phyloP scores from a whole-genome alignment of 2,113 vertebrate species.

The Muntiacus muntjak region DNA sequence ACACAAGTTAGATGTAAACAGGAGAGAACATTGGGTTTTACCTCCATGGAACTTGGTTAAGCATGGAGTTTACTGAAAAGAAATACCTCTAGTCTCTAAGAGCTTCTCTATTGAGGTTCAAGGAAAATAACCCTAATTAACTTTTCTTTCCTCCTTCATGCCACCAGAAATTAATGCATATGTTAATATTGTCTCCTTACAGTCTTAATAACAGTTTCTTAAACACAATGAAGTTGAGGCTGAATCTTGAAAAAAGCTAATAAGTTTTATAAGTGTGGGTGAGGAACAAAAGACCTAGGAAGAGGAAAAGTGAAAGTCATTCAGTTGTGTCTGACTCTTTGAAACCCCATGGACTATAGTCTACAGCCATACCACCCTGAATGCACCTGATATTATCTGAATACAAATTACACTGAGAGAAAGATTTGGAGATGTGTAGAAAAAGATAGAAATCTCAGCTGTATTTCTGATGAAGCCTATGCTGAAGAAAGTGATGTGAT shows the following conservation, averaged over 20 bases:
- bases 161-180: background rate
- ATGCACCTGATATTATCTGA: background rate
- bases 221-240: background rate
- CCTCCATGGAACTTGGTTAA: background rate
- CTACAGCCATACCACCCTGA: background rate
- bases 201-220: background rate
- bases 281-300: background rate
- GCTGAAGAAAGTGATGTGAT: background rate
- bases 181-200: background rate
- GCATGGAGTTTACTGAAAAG: background rate
- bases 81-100: background rate
- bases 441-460: background rate
- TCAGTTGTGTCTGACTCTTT: background rate
- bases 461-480: background rate
- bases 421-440: background rate
- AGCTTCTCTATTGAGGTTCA: background rate
- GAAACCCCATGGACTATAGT: background rate
- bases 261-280: background rate
- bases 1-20: background rate
- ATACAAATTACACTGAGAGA: background rate
- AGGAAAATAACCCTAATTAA: background rate
- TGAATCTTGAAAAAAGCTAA: background rate
- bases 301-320: background rate
- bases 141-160: background rate
- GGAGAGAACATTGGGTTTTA: background rate